Conservation (phyloP, 2,888 invertebrate genomes). For the Gari tellinella region DNA sequence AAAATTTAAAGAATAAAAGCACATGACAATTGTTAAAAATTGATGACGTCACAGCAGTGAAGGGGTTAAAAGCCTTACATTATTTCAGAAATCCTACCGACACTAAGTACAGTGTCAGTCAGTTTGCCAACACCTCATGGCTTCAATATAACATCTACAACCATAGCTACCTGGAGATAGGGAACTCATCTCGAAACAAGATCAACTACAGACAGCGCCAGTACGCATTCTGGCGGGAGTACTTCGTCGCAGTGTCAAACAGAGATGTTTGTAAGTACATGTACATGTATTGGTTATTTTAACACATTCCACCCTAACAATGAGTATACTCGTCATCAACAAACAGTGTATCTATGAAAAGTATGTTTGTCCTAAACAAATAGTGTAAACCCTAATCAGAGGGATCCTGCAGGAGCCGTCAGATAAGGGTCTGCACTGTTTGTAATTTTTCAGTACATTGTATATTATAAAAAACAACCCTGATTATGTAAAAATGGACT, state of each 20-base stretch:
- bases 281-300: not conserved
- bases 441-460: not conserved
- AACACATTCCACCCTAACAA: no score
- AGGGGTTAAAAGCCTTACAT: no score
- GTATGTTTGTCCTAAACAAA: no score
- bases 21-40: no score
- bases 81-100: slow-evolving; percentile 82
- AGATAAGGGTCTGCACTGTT: no score
- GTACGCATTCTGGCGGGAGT: slow-evolving; percentile 82
- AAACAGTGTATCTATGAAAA: no score
- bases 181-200: slow-evolving; percentile 74
- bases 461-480: not conserved
- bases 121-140: slow-evolving; percentile 80
- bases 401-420: no score
- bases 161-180: slow-evolving; percentile 81
- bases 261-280: slow-evolving; percentile 73
- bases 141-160: slow-evolving; percentile 81
- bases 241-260: slow-evolving; percentile 77
- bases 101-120: slow-evolving; percentile 49
- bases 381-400: no score
- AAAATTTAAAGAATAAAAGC: no score
- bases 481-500: no score
- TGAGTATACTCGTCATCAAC: no score
- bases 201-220: slow-evolving; percentile 81
- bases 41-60: no score